phyloP scores from a whole-genome alignment of 2,113 vertebrate species.

The Natator depressus region DNA sequence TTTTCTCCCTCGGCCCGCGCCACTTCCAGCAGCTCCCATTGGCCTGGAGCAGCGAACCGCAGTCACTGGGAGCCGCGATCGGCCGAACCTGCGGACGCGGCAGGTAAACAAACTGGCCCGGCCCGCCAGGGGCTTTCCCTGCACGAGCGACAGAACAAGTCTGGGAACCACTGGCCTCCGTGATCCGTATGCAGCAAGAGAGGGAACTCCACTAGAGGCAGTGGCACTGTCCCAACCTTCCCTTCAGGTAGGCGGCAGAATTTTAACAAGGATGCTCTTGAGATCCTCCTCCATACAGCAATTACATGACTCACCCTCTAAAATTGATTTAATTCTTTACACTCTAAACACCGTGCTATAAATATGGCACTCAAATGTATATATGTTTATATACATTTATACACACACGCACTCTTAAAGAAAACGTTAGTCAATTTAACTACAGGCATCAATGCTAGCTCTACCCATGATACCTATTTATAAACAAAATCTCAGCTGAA shows the following conservation, averaged over 20 bases:
- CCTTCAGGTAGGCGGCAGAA: accelerated
- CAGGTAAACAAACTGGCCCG: too few species aligned
- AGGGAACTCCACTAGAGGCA: neutral
- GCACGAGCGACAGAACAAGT: too few species aligned
- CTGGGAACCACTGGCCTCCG: too few species aligned
- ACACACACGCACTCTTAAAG: neutral
- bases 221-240: neutral
- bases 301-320: neutral
- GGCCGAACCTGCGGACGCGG: too few species aligned
- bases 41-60: too few species aligned
- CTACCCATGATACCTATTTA: neutral
- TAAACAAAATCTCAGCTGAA: neutral
- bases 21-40: too few species aligned
- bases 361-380: neutral
- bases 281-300: neutral
- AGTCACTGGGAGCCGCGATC: too few species aligned
- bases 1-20: too few species aligned
- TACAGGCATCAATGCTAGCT: neutral
- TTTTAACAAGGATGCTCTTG: neutral
- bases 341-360: neutral
- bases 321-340: neutral
- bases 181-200: neutral
- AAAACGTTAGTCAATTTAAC: neutral
- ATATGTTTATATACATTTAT: neutral
- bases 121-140: too few species aligned